These are phyloP conservation scores for Callimorpha dominula DNA, from an alignment of 2,888 invertebrate genomes.

Conservation along the genomic window DNA sequence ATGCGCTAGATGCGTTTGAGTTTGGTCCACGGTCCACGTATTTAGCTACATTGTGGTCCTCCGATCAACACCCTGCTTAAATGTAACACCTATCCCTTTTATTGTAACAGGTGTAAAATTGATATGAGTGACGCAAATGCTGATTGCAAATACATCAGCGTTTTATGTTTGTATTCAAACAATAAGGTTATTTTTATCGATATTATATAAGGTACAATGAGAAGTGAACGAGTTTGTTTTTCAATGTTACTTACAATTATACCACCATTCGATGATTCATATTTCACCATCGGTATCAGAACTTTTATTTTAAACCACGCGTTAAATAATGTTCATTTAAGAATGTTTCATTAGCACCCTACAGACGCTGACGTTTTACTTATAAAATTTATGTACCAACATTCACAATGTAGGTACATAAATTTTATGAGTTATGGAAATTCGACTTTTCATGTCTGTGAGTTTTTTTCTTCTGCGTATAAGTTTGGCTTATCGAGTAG, in stretches of 20 bases:
- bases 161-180: constrained; percentile 56
- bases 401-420: too few species aligned
- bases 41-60: neutral
- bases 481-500: too few species aligned
- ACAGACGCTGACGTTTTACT: neutral
- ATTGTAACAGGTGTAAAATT: constrained; percentile 62
- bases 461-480: too few species aligned
- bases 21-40: too few species aligned
- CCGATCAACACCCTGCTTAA: neutral
- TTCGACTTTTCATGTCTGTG: neutral
- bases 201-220: constrained; percentile 34
- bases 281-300: neutral
- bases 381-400: neutral
- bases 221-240: constrained; percentile 30
- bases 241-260: constrained; percentile 11
- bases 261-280: neutral
- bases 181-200: constrained; percentile 48
- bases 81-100: constrained; percentile 26
- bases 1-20: too few species aligned
- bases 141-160: constrained; percentile 48
- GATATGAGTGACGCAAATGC: constrained; percentile 57
- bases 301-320: neutral
- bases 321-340: neutral
- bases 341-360: too few species aligned
- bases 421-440: neutral